phyloP scores from a whole-genome alignment of 1,140 invertebrate species.

The Odontomachus brunneus region DNA sequence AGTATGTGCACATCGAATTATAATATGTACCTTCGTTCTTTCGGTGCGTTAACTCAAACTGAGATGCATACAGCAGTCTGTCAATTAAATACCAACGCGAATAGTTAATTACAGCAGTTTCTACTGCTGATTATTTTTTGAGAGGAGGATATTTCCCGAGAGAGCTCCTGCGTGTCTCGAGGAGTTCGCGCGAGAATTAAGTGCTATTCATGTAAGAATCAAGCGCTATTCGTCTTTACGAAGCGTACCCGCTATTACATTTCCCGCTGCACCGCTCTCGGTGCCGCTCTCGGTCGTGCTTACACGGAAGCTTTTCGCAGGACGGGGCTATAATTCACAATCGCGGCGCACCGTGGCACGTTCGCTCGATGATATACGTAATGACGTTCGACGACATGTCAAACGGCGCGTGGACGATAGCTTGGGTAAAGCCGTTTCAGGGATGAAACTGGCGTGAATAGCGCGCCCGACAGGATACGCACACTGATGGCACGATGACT shows the following conservation, averaged over 20 bases:
- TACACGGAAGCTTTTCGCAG: constrained; percentile 26
- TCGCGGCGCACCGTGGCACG: constrained; percentile 2
- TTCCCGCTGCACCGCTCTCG: constrained; percentile 60
- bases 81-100: too few relatives aligned
- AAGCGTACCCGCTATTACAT: constrained; percentile 64
- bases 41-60: too few relatives aligned
- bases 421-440: constrained; percentile 39
- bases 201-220: neutral
- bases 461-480: neutral
- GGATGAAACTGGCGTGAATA: constrained; percentile 7
- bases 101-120: too few relatives aligned
- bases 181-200: neutral
- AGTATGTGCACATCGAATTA: too few relatives aligned
- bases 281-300: constrained; percentile 38
- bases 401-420: constrained; percentile 53
- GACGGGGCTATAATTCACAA: constrained; percentile 33
- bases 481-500: neutral
- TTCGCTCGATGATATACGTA: constrained; percentile 52
- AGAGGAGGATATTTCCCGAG: neutral
- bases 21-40: too few relatives aligned
- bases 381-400: constrained; percentile 52
- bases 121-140: neutral
- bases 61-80: too few relatives aligned
- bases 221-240: neutral
- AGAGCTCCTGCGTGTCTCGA: neutral